Conservation (phyloP, 2,888 invertebrate species). For the Parnassius glacialis region DNA sequence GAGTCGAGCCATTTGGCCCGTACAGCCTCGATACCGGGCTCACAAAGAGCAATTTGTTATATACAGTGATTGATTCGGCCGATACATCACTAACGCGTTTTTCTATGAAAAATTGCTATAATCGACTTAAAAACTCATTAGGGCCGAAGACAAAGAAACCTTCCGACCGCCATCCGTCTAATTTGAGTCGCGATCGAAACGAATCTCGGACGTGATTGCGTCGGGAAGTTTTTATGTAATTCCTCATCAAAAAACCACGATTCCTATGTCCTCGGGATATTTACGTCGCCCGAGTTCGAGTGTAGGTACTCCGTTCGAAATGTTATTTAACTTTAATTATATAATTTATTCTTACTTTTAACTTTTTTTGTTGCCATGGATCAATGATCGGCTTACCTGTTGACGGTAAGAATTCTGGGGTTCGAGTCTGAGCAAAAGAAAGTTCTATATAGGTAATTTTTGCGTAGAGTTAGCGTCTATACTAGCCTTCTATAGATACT, state of each 20-base stretch:
- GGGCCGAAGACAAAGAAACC: conserved; percentile 77
- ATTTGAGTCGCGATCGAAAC: conserved; percentile 77
- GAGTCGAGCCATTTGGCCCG: conserved; percentile 30
- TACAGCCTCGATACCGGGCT: conserved; percentile 52
- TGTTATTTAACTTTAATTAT: neutral
- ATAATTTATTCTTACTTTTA: too few species aligned
- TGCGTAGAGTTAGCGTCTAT: too few species aligned
- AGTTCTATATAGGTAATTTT: too few species aligned
- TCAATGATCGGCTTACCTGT: too few species aligned
- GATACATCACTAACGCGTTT: conserved; percentile 80
- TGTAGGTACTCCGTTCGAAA: neutral
- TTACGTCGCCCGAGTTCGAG: conserved; percentile 12
- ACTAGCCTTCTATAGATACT: too few species aligned
- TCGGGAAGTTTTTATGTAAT: conserved; percentile 62
- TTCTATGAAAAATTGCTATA: conserved; percentile 81
- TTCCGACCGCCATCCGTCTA: conserved; percentile 69
- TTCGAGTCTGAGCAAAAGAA: too few species aligned
- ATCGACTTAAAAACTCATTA: conserved; percentile 82
- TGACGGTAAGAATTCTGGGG: too few species aligned
- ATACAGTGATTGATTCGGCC: conserved; percentile 78
- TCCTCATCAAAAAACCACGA: conserved; percentile 28
- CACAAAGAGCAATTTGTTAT: conserved; percentile 70
- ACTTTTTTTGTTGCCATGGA: too few species aligned
- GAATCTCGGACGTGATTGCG: conserved; percentile 71
- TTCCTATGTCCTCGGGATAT: conserved; percentile 13